phyloP scores from a whole-genome alignment of 2,797 vertebrate species.

The Sorex maritimensis region DNA sequence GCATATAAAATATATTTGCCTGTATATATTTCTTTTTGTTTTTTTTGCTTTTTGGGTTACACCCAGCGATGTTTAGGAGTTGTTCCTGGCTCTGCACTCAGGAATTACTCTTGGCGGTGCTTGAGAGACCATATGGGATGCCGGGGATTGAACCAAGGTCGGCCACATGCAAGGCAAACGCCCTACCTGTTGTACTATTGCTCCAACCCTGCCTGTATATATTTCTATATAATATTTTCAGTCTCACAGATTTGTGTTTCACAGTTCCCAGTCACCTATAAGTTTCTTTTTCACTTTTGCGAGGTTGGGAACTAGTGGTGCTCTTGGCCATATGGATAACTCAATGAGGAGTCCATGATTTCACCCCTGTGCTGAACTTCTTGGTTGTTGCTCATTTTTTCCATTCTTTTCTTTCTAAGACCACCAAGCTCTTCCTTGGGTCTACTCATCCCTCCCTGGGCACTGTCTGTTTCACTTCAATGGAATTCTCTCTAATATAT shows the following conservation, averaged over 20 bases:
- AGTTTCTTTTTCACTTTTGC: not conserved
- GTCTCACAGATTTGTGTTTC: slow-evolving; percentile 11
- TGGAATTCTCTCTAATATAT: not conserved
- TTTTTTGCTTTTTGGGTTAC: too few species aligned
- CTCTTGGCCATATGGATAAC: not conserved
- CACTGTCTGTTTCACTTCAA: not conserved
- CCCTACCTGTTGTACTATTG: too few species aligned
- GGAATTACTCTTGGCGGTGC: too few species aligned
- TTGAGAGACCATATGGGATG: too few species aligned
- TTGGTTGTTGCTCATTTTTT: not conserved
- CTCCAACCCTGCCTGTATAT: too few species aligned
- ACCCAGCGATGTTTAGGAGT: too few species aligned
- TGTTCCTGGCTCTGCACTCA: too few species aligned
- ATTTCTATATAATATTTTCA: not conserved
- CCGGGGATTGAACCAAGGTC: too few species aligned
- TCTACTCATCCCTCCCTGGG: not conserved
- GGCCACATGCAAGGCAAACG: too few species aligned
- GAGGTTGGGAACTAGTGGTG: too few species aligned
- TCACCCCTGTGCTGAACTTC: not conserved
- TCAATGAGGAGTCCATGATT: not conserved
- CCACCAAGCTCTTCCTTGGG: not conserved
- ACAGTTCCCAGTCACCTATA: not conserved
- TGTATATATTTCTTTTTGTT: not conserved
- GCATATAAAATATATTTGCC: not conserved
- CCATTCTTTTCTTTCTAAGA: too few species aligned